Evolutionary conservation across 2,888 invertebrate species (phyloP).

Genomic region (Apamea anceps): DNA sequence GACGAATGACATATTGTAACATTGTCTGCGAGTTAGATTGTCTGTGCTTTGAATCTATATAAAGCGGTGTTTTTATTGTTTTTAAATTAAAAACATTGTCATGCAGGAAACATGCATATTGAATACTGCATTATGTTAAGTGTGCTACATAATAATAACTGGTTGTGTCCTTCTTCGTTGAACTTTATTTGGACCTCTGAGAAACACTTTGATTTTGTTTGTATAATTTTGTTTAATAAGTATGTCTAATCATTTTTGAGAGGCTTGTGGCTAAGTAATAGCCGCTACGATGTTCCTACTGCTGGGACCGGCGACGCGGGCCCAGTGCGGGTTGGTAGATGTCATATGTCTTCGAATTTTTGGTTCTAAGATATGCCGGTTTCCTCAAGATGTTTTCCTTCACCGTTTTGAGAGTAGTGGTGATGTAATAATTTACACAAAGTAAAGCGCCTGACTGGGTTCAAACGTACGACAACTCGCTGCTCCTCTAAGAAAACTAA

Average conservation of each 20-base stretch:
- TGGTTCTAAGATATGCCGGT: no score
- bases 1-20: conserved; percentile 43
- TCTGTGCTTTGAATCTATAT: conserved; percentile 49
- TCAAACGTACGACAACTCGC: no score
- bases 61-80: conserved; percentile 47
- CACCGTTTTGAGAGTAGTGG: no score
- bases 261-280: no score
- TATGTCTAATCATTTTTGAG: background rate
- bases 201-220: background rate
- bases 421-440: no score
- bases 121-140: conserved; percentile 27
- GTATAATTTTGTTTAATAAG: background rate
- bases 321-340: no score
- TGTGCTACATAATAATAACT: background rate
- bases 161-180: background rate
- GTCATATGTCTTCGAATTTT: no score
- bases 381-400: no score
- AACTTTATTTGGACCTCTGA: background rate
- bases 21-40: conserved; percentile 49
- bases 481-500: background rate
- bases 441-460: no score
- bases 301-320: no score
- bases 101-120: conserved; percentile 35
- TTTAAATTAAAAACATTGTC: conserved; percentile 15
- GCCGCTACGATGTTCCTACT: no score